Evolutionary conservation across 2,888 invertebrate genomes (phyloP), one percentile per base, ranked within the genome.

Genomic region (Cheilosia grossa): DNA sequence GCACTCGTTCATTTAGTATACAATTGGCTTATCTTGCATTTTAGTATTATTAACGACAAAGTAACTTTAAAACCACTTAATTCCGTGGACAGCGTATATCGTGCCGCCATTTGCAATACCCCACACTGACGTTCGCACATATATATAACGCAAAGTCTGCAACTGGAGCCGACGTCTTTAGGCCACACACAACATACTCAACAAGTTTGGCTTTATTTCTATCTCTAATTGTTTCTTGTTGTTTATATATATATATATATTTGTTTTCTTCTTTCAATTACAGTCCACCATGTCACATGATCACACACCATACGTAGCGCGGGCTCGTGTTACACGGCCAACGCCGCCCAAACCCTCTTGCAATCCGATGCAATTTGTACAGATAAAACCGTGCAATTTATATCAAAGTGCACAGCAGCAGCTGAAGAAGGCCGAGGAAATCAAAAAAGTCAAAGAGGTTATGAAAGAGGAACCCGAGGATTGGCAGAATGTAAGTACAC

Each of bases 321-420:
- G 92, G 87, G 91, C 91, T 83, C 93, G 95, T 88, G 94, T 95
- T 80, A 94, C 95, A 75, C 95, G 95, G 88, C 94, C 96, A 88
- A 95, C 96, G 72, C 96, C 97, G 88, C 95, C 95, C 78, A 96
- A 96, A 92, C 97, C 97, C 85, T 96, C 97, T 44, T 95, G 94
- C 87, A 97, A 97, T 92, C 97, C 97, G 81, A 94, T 97, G 90
- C 97, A 97, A 93, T 97, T 97, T 93, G 95, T 97, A 87, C 96
- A 96, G 92, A 96, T 97, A 44, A 96, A 96, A 54, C 97, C 97
- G n/a, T 96, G 96, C 89, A 96, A 96, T 89, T 94, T 97, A 72
- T 97, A 96, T 92, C 95, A 96, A 90, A 94, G 96, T 85, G 97
- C 97, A 37, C 95, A 97, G 89, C 96, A 97, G 90, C 97, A 97